A percentile compares a stretch with the other conserved stretches of the same genome.
Conservation (phyloP, 2,888 invertebrate species). For the Orchesella flavescens region DNA sequence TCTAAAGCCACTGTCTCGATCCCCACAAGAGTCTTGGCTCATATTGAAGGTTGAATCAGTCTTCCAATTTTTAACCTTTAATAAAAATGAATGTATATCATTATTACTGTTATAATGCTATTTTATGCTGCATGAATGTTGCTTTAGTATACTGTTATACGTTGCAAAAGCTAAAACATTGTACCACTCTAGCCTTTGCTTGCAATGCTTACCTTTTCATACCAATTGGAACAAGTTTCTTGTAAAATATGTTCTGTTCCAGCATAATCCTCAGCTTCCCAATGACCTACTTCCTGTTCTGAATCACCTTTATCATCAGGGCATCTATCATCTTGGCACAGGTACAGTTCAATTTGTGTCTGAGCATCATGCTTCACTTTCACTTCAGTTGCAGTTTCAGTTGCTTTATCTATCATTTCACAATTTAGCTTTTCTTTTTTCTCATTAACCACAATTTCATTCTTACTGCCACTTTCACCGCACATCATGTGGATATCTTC, state of each 20-base stretch:
- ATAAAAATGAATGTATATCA: no score
- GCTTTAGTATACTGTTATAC: no score
- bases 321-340: background rate
- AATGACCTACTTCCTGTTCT: conserved; percentile 23
- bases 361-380: conserved; percentile 40
- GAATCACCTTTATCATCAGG: background rate
- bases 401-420: conserved; percentile 55
- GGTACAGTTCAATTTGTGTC: conserved; percentile 31
- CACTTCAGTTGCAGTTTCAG: conserved; percentile 47
- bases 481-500: conserved; percentile 14
- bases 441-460: background rate
- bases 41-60: conserved; percentile 65
- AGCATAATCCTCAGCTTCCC: conserved; percentile 48
- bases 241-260: conserved; percentile 62
- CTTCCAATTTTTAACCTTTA: conserved; percentile 70
- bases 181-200: background rate
- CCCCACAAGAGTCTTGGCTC: conserved; percentile 69
- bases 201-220: conserved; percentile 66
- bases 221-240: conserved; percentile 70
- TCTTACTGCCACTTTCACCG: no score
- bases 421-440: background rate
- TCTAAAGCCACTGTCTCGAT: conserved; percentile 68
- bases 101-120: no score
- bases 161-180: no score
- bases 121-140: no score